Conservation (phyloP, 2,113 vertebrate species). For the Oryzias celebensis region DNA sequence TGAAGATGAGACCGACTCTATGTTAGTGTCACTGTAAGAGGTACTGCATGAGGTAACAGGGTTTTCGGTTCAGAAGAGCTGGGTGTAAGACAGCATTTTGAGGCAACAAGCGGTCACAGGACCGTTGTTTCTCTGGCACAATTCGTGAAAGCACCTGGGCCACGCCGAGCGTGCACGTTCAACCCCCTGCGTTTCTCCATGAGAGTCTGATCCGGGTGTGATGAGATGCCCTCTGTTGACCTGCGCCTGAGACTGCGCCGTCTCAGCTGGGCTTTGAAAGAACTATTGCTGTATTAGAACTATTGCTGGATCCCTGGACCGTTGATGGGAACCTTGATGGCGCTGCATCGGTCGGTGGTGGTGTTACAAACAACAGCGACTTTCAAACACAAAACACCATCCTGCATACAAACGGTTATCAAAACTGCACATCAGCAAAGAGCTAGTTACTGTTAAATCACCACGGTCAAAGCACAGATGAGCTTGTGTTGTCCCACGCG, state of each 20-base stretch:
- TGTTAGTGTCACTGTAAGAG: constrained; percentile 67
- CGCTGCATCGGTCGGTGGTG: constrained; percentile 35
- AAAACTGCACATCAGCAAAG: constrained; percentile 57
- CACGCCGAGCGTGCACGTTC: constrained; percentile 25
- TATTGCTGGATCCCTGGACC: constrained; percentile 72
- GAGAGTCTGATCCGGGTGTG: constrained; percentile 52
- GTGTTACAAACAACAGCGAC: constrained; percentile 46
- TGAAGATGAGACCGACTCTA: constrained; percentile 64
- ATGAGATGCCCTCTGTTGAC: constrained; percentile 48
- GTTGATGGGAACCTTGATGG: constrained; percentile 35
- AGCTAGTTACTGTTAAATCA: constrained; percentile 59
- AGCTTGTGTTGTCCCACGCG: constrained; percentile 51
- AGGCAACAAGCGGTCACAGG: constrained; percentile 39
- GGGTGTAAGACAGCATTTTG: constrained; percentile 71
- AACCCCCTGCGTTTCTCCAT: constrained; percentile 6
- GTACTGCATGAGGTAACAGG: constrained; percentile 76
- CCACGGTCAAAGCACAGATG: constrained; percentile 56
- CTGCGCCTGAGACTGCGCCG: constrained; percentile 43
- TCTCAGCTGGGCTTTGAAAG: constrained; percentile 56
- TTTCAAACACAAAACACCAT: constrained; percentile 46
- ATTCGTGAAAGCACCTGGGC: constrained; percentile 66
- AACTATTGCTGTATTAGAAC: constrained; percentile 75
- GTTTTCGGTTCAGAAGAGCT: constrained; percentile 70
- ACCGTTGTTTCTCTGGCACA: constrained; percentile 57
- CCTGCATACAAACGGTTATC: constrained; percentile 22